A percentile compares a stretch with the other conserved stretches of the same genome.
Evolutionary conservation across 1,140 invertebrate genomes (phyloP).

Genomic region (Wiebesia pumilae): DNA sequence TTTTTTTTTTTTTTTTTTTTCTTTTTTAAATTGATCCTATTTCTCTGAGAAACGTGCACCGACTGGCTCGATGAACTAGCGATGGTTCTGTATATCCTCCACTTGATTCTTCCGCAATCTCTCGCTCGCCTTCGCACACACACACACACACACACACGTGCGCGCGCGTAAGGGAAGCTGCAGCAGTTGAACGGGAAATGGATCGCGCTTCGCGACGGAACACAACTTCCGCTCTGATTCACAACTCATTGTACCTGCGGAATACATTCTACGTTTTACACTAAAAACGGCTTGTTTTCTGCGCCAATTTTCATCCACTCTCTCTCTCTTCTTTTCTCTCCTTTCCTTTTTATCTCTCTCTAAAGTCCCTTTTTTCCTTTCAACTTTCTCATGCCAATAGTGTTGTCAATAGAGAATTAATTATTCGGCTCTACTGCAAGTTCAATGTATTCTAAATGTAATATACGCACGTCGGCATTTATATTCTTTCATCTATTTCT

Average conservation of each 20-base stretch:
- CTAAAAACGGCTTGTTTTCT: conserved; percentile 26
- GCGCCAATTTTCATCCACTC: conserved; percentile 32
- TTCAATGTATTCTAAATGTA: too few species aligned
- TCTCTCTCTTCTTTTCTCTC: not conserved
- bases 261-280: conserved; percentile 9
- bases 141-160: too few species aligned
- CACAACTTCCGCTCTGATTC: conserved; percentile 39
- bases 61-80: not conserved
- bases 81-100: not conserved
- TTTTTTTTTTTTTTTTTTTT: conserved; percentile 43
- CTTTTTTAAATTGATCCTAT: conserved; percentile 64
- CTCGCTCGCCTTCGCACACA: not conserved
- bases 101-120: not conserved
- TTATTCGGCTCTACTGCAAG: too few species aligned
- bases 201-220: conserved; percentile 27
- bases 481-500: too few species aligned
- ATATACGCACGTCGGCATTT: too few species aligned
- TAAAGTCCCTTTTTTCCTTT: not conserved
- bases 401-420: too few species aligned
- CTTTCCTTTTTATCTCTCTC: not conserved
- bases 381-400: too few species aligned
- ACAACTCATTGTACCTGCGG: conserved; percentile 11
- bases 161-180: not conserved
- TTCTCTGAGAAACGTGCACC: conserved; percentile 58
- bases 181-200: conserved; percentile 28